phyloP scores from a whole-genome alignment of 2,113 vertebrate genomes.

The Pycnonotus jocosus region DNA sequence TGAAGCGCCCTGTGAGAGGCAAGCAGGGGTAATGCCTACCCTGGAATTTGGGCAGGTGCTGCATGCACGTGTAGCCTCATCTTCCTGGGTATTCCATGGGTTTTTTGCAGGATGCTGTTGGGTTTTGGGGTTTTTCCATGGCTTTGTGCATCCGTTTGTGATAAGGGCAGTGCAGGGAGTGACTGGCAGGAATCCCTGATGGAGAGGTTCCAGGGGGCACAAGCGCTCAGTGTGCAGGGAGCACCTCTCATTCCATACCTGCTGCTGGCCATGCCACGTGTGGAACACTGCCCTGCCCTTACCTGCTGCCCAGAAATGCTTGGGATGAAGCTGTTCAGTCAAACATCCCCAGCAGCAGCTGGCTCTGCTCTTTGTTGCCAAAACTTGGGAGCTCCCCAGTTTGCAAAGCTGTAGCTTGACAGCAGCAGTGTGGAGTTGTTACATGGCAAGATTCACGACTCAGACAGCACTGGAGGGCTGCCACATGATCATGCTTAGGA shows the following conservation, averaged over 20 bases:
- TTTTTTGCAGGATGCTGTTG: rapidly evolving
- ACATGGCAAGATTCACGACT: not conserved
- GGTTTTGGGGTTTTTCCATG: not conserved
- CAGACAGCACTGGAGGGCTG: not conserved
- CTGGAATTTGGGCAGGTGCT: not conserved
- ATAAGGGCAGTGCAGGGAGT: rapidly evolving
- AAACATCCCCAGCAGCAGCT: not conserved
- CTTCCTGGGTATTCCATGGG: rapidly evolving
- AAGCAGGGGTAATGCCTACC: rapidly evolving
- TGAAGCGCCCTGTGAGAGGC: not conserved
- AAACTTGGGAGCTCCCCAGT: not conserved
- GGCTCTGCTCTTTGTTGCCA: not conserved
- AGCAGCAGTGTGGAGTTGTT: not conserved
- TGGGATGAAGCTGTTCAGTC: not conserved
- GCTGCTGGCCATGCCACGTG: not conserved
- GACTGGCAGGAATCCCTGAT: not conserved
- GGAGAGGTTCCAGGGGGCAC: not conserved
- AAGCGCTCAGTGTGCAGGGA: rapidly evolving
- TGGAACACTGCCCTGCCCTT: not conserved
- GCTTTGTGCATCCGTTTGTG: not conserved
- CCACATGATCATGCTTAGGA: not conserved
- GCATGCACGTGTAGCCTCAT: not conserved
- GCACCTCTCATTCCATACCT: not conserved
- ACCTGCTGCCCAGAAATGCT: not conserved
- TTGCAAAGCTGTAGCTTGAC: not conserved